phyloP scores from a whole-genome alignment of 2,888 invertebrate species.

The Falcaria lacertinaria region DNA sequence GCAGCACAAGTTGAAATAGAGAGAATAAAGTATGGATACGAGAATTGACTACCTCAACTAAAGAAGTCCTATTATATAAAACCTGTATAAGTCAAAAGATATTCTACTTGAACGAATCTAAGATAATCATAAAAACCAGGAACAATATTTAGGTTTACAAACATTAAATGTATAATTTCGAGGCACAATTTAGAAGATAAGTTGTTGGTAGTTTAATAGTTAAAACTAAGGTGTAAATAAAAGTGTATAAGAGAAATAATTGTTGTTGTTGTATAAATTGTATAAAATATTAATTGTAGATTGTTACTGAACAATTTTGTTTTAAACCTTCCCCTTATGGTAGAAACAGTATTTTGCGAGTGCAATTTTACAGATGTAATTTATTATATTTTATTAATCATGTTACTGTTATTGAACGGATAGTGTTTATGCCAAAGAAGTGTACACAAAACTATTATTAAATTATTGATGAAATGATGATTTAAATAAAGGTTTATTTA shows the following conservation, averaged over 20 bases:
- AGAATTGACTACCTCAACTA: no score
- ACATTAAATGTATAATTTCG: neutral
- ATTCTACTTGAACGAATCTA: no score
- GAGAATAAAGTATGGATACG: no score
- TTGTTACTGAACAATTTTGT: slow-evolving; percentile 14
- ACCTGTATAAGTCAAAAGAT: no score
- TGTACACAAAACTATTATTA: slow-evolving; percentile 61
- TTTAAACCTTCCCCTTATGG: slow-evolving; percentile 16
- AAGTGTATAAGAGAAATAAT: slow-evolving; percentile 27
- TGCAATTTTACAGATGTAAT: slow-evolving; percentile 54
- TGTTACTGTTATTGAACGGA: slow-evolving; percentile 43
- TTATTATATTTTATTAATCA: slow-evolving; percentile 26
- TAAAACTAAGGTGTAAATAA: slow-evolving; percentile 45
- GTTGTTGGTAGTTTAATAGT: slow-evolving; percentile 36
- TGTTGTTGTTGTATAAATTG: slow-evolving; percentile 39
- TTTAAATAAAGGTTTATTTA: slow-evolving; percentile 67
- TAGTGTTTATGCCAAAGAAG: slow-evolving; percentile 73
- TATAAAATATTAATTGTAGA: slow-evolving; percentile 36
- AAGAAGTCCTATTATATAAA: neutral
- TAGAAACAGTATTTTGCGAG: slow-evolving; percentile 64
- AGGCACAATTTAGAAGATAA: slow-evolving; percentile 34
- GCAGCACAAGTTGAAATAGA: no score
- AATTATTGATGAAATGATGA: no score
- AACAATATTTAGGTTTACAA: neutral
- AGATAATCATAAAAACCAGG: neutral